Evolutionary conservation across 2,888 invertebrate species (phyloP).

Genomic region (Rotaria sp.): DNA sequence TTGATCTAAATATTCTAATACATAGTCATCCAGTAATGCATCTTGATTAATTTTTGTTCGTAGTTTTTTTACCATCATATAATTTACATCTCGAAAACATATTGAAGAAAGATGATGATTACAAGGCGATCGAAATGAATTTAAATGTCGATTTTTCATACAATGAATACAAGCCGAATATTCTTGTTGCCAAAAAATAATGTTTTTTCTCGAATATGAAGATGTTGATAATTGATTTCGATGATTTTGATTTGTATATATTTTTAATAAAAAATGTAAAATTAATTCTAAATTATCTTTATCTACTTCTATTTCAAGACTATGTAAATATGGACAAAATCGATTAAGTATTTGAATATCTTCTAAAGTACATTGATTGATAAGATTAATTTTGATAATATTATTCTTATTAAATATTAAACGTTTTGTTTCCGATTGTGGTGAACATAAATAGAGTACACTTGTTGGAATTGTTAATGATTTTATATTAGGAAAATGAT

Average conservation of each 20-base stretch:
- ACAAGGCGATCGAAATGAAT: background rate
- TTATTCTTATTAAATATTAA: background rate
- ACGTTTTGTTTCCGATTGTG: background rate
- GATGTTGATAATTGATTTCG: background rate
- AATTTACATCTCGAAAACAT: background rate
- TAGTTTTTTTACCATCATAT: background rate
- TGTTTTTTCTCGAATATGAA: background rate
- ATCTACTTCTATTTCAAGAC: background rate
- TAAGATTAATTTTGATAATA: background rate
- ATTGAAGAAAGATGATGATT: background rate
- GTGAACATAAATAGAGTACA: background rate
- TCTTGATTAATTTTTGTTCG: background rate
- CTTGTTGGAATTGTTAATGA: background rate
- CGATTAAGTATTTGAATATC: background rate
- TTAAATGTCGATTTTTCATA: background rate
- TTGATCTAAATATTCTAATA: background rate
- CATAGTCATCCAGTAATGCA: background rate
- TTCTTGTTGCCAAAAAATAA: background rate
- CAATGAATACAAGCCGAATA: background rate
- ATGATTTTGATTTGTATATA: background rate
- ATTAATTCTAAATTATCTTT: background rate
- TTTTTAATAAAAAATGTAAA: background rate
- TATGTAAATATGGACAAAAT: background rate
- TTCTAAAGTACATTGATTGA: background rate
- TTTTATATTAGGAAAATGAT: background rate